Conservation (phyloP, 2,797 vertebrate genomes). For the Enteromius trimaculatus region DNA sequence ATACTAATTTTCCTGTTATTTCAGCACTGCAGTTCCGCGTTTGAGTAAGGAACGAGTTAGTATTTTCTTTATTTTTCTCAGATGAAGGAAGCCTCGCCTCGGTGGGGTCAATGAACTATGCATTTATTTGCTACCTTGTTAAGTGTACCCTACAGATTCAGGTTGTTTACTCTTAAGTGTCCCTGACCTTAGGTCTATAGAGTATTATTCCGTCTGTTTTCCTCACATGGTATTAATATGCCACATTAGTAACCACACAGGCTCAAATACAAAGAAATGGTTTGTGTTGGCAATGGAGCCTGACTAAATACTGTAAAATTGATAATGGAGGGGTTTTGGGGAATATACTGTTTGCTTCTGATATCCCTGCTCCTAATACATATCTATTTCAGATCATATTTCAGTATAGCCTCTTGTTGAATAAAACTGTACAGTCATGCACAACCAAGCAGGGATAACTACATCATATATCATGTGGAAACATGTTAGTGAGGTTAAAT, state of each 20-base stretch:
- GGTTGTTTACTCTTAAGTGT: conserved; percentile 64
- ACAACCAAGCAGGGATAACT: background rate
- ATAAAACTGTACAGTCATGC: background rate
- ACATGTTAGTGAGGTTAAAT: background rate
- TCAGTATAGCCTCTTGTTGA: background rate
- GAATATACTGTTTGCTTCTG: background rate
- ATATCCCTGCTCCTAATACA: background rate
- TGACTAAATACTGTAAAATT: background rate
- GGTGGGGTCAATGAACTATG: conserved; percentile 72
- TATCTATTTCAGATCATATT: conserved; percentile 6
- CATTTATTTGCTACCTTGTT: conserved; percentile 33
- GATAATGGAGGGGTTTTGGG: background rate
- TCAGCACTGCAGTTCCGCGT: background rate
- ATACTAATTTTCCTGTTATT: background rate
- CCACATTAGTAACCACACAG: conserved; percentile 16
- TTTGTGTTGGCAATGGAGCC: background rate
- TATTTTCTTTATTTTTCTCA: conserved; percentile 14
- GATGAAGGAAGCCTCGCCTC: conserved; percentile 69
- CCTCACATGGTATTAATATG: conserved; percentile 21
- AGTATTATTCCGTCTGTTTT: conserved; percentile 41
- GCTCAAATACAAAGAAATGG: background rate
- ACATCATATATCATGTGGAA: background rate
- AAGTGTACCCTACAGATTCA: conserved; percentile 45
- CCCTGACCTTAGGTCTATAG: conserved; percentile 48
- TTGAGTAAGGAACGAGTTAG: background rate